Base-by-base conservation (phyloP, 2,888 invertebrate genomes). In the Heliconius hortense region DNA sequence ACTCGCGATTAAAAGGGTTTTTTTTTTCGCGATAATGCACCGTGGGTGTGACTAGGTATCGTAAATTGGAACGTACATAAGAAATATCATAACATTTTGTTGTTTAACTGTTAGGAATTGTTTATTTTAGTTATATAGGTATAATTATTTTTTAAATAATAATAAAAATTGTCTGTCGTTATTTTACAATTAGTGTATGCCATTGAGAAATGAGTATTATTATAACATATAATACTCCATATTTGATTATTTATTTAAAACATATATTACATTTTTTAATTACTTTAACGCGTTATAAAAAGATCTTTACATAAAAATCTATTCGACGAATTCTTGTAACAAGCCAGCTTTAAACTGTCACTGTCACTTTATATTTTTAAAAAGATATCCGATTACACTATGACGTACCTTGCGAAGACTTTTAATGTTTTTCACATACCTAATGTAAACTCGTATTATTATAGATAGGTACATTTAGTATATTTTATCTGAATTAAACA, bases 1-100 rank as follows among this genome's bases (percentile, higher is more conserved):
- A 81, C 82, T 80, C 80, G 77, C 80, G 77, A 83, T 84, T 86
- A 84, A 87, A 86, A 85, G 84, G 85, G 35, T 35, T 84, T 84
- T 84, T 59, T n/a, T 60, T 85, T 82, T 86, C 82, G 82, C 81
- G 79, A 82, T 84, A 86, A 84, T 85, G 84, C 83, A 60, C 71
- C 60, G 85, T 86, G 84, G 84, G 86, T 81, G 85, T 83, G 81
- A 82, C 84, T 82, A 82, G 82, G 78, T 81, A 66, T 35, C 39
- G 70, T 77, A 74, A 76, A 77, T 77, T 77, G 75, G 75, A 69
- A 69, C 72, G 70, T 73, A 78, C 26, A 73, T 66, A 73, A 24
- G 56, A 53, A 39, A 73, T 56, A 56, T 74, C 39, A 68, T 13
- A 60, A 48, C 26, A 35, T 56, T 68, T 24, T 26, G 21, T 39